Base-by-base conservation (phyloP, 2,888 invertebrate species). In the Mayetiola destructor region DNA sequence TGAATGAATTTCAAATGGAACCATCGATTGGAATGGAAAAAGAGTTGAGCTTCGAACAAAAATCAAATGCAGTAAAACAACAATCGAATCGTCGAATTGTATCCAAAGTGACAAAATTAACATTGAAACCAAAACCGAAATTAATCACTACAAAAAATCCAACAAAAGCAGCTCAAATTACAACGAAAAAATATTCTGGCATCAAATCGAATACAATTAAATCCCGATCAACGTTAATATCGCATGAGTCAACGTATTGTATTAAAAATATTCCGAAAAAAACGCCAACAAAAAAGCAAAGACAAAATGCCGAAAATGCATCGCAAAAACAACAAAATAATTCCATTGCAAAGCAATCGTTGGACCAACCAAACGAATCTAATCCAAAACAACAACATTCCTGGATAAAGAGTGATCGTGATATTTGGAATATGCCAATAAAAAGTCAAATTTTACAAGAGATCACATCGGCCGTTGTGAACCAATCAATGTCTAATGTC, bases 51-150 rank as follows among this genome's bases (percentile, higher is more conserved):
- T 27, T 3, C 48, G 5, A 10, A 3, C 3, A 16, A 23, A 21
- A 5, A n/a, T n/a, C 12, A 48, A 48, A 48, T 48, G 27, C 14
- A n/a, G 8, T 48, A 4, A 48, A 48, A 53, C 16, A 29, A 12
- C 27, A 29, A 18, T 53, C 55, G 23, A 36, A 5, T 8, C 36
- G n/a, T 10, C n/a, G 20, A 16, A 40, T 40, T 2, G 39, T 37
- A 14, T 21, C 56, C 3, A 56, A 56, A 56, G 40, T 56, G 2
- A 56, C 56, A 40, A 56, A 56, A 40, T 56, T 56, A 18, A 30
- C 40, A 5, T 23, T 35, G 1, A 39, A 56, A 29, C 40, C 56
- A 4, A 56, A 55, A 39, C 27, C 55, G 8, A n/a, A n/a, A n/a
- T n/a, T n/a, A n/a, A n/a, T n/a, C n/a, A 21, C 18, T 14, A 4